phyloP scores from a whole-genome alignment of 2,797 vertebrate genomes.

The Vipera latastei region DNA sequence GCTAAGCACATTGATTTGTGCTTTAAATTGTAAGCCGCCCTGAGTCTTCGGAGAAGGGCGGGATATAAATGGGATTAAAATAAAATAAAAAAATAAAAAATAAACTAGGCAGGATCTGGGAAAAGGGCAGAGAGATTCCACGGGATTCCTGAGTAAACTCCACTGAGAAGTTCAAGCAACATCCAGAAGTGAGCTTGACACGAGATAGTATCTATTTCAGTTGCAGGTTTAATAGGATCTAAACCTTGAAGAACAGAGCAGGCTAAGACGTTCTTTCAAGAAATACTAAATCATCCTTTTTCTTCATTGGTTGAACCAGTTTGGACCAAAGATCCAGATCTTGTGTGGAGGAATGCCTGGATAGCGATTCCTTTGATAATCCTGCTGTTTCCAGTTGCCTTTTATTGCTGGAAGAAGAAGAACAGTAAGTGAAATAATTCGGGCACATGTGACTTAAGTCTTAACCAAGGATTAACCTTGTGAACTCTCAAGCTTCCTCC shows the following conservation, averaged over 20 bases:
- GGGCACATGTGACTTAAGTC: background rate
- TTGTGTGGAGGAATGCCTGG: background rate
- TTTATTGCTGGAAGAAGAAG: background rate
- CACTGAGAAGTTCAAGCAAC: background rate
- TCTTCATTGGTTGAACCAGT: background rate
- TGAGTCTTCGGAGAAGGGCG: too few species aligned
- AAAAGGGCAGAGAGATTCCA: background rate
- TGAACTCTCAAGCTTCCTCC: too few species aligned
- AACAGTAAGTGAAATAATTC: background rate
- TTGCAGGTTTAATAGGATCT: too few species aligned
- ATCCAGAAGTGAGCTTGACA: too few species aligned
- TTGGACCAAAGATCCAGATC: background rate
- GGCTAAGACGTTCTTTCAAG: background rate
- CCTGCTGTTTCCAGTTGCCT: background rate
- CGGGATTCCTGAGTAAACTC: background rate
- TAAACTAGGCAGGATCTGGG: too few species aligned
- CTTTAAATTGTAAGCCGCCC: too few species aligned
- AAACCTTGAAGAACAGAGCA: background rate
- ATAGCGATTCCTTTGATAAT: background rate
- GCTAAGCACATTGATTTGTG: too few species aligned
- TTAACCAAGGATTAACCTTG: too few species aligned
- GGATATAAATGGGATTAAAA: too few species aligned
- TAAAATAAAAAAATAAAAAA: too few species aligned
- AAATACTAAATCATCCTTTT: background rate
- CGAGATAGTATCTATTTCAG: background rate